Evolutionary conservation across 1,140 invertebrate genomes (phyloP).

Genomic region (Zaprionus ghesquierei): DNA sequence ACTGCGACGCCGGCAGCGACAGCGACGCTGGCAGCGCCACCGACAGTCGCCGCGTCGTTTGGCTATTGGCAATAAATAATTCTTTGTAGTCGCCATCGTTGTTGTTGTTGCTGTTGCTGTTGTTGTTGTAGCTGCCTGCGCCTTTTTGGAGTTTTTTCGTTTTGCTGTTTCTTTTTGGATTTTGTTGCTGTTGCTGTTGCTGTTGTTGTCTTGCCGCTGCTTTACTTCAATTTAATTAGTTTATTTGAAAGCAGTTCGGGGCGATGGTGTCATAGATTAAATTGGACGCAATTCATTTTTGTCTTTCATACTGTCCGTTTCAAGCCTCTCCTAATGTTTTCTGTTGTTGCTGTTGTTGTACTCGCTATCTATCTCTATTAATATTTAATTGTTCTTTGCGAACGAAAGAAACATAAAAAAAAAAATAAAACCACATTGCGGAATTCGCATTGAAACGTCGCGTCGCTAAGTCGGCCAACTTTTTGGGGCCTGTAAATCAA

Average conservation of each 20-base stretch:
- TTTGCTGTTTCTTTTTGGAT: slow-evolving; percentile 28
- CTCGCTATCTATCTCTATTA: slow-evolving; percentile 7
- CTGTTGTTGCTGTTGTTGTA: neutral
- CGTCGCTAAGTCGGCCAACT: slow-evolving; percentile 21
- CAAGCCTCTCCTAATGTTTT: neutral
- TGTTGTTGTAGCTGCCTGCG: neutral
- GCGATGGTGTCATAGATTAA: slow-evolving; percentile 79
- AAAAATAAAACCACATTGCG: slow-evolving; percentile 3
- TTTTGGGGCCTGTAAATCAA: slow-evolving; percentile 26
- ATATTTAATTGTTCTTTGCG: slow-evolving; percentile 43
- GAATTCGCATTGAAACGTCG: slow-evolving; percentile 31
- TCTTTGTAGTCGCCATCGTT: slow-evolving; percentile 52
- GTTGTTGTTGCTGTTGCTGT: slow-evolving; percentile 23
- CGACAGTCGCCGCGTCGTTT: neutral
- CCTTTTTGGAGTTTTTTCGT: slow-evolving; percentile 3
- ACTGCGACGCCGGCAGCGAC: slow-evolving; percentile 24
- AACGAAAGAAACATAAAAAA: neutral
- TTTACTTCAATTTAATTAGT: slow-evolving; percentile 79
- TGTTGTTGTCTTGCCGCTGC: slow-evolving; percentile 34
- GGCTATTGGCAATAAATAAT: slow-evolving; percentile 75
- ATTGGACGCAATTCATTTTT: slow-evolving; percentile 71
- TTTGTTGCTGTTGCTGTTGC: slow-evolving; percentile 25
- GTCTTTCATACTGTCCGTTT: slow-evolving; percentile 7
- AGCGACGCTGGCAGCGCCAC: neutral
- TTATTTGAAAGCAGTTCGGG: slow-evolving; percentile 78